Conservation (phyloP, 2,113 vertebrate species). For the Chamaea fasciata region DNA sequence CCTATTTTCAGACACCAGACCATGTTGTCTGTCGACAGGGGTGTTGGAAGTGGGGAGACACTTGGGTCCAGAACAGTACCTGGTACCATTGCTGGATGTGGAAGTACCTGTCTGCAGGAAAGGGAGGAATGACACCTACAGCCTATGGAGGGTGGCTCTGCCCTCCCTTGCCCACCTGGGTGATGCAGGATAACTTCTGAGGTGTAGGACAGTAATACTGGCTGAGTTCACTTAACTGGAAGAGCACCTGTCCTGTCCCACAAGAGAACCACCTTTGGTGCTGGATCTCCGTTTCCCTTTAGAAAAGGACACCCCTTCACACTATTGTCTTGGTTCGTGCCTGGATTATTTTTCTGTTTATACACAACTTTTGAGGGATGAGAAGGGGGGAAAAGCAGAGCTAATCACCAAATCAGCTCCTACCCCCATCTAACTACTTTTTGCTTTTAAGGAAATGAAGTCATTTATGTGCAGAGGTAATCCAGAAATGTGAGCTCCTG, state of each 20-base stretch:
- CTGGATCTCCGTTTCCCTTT: not conserved
- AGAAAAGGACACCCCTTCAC: not conserved
- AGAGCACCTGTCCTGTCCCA: not conserved
- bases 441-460: conserved; percentile 38
- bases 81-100: not conserved
- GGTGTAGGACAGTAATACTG: not conserved
- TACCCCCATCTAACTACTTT: not conserved
- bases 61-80: not conserved
- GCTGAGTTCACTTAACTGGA: not conserved
- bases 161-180: not conserved
- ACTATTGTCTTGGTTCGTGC: not conserved
- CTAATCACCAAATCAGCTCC: not conserved
- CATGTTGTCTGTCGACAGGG: not conserved
- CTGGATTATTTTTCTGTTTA: not conserved
- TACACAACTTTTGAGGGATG: rapidly evolving
- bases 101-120: not conserved
- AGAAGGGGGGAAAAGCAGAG: not conserved
- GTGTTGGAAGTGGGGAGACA: not conserved
- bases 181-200: not conserved
- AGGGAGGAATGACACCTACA: not conserved
- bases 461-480: conserved; percentile 12
- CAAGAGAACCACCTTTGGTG: not conserved
- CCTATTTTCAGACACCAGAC: not conserved
- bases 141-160: not conserved
- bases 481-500: not conserved